A percentile compares a stretch with the other conserved stretches of the same genome.
These are phyloP conservation scores for Porites lobata DNA, from an alignment of 92 coral and sea anemone genomes.

Conservation along the genomic window DNA sequence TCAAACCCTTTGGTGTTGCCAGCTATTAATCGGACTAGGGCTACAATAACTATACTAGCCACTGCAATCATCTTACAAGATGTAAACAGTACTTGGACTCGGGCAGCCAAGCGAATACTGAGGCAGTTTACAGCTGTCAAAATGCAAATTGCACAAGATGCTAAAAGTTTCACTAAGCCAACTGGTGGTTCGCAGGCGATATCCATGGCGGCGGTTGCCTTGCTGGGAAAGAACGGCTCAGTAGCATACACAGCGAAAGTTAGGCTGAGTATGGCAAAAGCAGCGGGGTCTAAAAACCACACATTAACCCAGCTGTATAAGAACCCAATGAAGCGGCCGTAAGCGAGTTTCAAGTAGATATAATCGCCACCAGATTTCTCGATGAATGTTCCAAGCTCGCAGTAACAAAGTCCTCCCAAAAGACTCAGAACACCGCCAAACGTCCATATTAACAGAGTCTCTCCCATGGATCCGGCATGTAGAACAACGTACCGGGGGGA, in stretches of 20 bases:
- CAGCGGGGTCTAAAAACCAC: constrained; percentile 77
- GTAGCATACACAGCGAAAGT: constrained; percentile 79
- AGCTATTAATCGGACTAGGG: constrained; percentile 38
- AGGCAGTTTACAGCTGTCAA: constrained; percentile 76
- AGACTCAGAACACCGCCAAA: constrained; percentile 86
- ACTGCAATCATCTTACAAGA: constrained; percentile 73
- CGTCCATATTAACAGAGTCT: constrained; percentile 86
- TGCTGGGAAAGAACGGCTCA: constrained; percentile 62
- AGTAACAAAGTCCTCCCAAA: constrained; percentile 90
- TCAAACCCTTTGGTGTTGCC: constrained; percentile 50
- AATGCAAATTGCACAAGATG: constrained; percentile 72
- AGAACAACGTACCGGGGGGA: constrained; percentile 88
- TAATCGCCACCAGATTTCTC: constrained; percentile 91
- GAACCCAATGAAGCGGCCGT: constrained; percentile 81
- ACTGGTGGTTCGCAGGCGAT: not conserved
- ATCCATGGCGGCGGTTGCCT: not conserved
- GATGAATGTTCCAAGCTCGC: constrained; percentile 93
- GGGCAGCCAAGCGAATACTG: constrained; percentile 78
- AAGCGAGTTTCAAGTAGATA: constrained; percentile 83
- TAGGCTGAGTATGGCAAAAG: constrained; percentile 78
- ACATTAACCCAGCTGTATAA: constrained; percentile 85
- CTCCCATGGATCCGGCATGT: constrained; percentile 91
- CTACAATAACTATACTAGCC: constrained; percentile 72
- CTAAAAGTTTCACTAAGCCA: constrained; percentile 62
- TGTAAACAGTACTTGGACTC: constrained; percentile 75